phyloP scores from a whole-genome alignment of 2,888 invertebrate genomes.

The Monopis laevigella region DNA sequence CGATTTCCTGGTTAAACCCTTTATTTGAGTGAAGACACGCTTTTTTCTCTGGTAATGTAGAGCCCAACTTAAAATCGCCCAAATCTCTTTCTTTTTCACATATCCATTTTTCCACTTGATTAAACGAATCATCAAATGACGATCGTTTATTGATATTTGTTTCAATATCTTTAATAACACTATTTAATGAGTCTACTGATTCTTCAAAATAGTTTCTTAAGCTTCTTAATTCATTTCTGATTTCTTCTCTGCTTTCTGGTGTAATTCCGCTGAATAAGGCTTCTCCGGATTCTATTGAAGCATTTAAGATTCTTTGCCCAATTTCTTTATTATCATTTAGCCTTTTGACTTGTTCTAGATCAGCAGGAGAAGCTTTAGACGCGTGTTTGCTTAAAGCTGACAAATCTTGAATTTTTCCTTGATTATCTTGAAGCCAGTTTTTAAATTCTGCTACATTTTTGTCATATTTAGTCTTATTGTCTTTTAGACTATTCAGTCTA shows the following conservation, averaged over 20 bases:
- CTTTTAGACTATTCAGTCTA: slow-evolving; percentile 75
- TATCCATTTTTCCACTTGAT: slow-evolving; percentile 89
- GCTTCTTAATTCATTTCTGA: slow-evolving; percentile 82
- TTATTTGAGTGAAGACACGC: slow-evolving; percentile 83
- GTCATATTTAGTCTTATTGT: slow-evolving; percentile 75
- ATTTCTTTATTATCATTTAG: slow-evolving; percentile 79
- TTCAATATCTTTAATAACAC: slow-evolving; percentile 87
- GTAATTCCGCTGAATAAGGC: slow-evolving; percentile 86
- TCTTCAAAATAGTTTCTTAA: slow-evolving; percentile 86
- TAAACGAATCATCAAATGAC: slow-evolving; percentile 92
- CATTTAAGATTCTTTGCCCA: slow-evolving; percentile 81
- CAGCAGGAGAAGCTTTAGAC: slow-evolving; percentile 78
- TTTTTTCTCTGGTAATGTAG: slow-evolving; percentile 89
- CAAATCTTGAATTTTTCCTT: slow-evolving; percentile 76
- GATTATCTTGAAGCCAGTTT: slow-evolving; percentile 81
- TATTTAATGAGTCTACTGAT: slow-evolving; percentile 84
- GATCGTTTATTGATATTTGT: slow-evolving; percentile 89
- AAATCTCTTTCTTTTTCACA: slow-evolving; percentile 80
- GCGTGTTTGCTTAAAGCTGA: slow-evolving; percentile 77
- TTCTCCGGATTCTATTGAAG: slow-evolving; percentile 88
- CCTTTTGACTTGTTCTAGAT: slow-evolving; percentile 79
- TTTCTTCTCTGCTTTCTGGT: slow-evolving; percentile 85
- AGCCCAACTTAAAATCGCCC: slow-evolving; percentile 75
- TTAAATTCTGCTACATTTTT: slow-evolving; percentile 75
- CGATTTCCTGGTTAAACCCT: slow-evolving; percentile 85